Percentiles rank a stretch among this genome's conserved stretches.
Evolutionary conservation across 2,888 invertebrate genomes (phyloP).

Genomic region (Phrixothrix hirtus): DNA sequence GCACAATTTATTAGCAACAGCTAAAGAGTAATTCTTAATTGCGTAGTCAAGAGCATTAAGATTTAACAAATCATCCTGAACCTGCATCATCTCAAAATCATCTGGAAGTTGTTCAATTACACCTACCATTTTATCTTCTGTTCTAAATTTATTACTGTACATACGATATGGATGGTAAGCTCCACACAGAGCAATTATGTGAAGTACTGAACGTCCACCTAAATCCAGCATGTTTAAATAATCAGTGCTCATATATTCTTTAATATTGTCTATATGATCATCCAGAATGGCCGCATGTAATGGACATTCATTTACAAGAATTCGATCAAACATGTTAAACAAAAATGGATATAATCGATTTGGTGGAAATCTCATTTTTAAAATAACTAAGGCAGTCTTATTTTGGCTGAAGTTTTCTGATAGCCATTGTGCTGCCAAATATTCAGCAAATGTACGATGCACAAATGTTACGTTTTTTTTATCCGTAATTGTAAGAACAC

Average conservation of each 20-base stretch:
- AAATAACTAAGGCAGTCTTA: background rate
- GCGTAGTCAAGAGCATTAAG: conserved; percentile 3
- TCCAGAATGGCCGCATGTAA: conserved; percentile 1
- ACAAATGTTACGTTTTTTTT: background rate
- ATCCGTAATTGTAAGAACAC: background rate
- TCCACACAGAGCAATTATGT: conserved; percentile 5
- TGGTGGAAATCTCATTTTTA: background rate
- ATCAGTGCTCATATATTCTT: background rate
- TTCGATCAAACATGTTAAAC: conserved; percentile 9
- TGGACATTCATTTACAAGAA: background rate
- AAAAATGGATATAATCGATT: background rate
- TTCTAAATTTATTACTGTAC: background rate
- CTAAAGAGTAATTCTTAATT: background rate
- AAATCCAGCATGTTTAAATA: background rate
- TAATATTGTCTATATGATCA: too few relatives aligned
- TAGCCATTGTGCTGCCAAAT: conserved; percentile 10
- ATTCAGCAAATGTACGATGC: conserved; percentile 10
- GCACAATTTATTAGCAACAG: conserved; percentile 2
- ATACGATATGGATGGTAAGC: background rate
- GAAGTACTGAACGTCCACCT: background rate
- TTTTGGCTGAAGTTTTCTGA: background rate
- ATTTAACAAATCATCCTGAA: too few relatives aligned
- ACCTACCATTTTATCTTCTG: background rate
- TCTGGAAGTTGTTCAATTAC: background rate
- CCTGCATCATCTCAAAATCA: too few relatives aligned